phyloP scores from a whole-genome alignment of 2,113 vertebrate species.

The Zootoca vivipara region DNA sequence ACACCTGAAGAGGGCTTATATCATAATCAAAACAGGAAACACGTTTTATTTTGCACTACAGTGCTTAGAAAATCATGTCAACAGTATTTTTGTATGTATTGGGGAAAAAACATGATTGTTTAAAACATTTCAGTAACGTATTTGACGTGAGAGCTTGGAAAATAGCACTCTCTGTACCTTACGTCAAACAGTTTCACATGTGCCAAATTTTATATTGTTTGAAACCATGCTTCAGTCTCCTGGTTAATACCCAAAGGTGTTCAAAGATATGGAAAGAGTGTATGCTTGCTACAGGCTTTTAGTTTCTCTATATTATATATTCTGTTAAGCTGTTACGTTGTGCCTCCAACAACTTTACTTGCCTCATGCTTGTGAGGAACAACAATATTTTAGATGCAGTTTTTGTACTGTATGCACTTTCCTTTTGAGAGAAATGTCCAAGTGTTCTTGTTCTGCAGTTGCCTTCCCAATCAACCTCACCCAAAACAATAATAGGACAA shows the following conservation, averaged over 20 bases:
- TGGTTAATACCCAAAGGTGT: neutral
- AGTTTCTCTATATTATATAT: neutral
- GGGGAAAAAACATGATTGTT: slow-evolving; percentile 5
- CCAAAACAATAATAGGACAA: neutral
- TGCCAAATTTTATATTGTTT: slow-evolving; percentile 7
- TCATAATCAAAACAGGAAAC: neutral
- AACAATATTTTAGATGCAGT: neutral
- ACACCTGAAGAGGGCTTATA: no score
- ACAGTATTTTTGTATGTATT: slow-evolving; percentile 35
- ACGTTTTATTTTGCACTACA: slow-evolving; percentile 18
- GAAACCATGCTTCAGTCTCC: slow-evolving; percentile 25
- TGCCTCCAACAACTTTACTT: neutral
- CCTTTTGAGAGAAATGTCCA: neutral
- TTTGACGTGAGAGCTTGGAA: slow-evolving; percentile 34
- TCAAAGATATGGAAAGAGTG: neutral
- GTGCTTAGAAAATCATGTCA: slow-evolving; percentile 23
- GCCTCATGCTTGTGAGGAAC: neutral
- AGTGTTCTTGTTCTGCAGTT: slow-evolving; percentile 11
- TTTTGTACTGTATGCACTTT: neutral
- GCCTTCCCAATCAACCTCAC: slow-evolving; percentile 10
- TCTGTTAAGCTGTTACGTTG: neutral
- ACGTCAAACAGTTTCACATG: slow-evolving; percentile 17
- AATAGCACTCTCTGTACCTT: slow-evolving; percentile 10
- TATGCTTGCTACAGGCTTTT: neutral
- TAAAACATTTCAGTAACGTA: slow-evolving; percentile 18